Evolutionary conservation across 1,140 invertebrate genomes (phyloP), one percentile per base, ranked within the genome.

Genomic region (Pomacea maculata): DNA sequence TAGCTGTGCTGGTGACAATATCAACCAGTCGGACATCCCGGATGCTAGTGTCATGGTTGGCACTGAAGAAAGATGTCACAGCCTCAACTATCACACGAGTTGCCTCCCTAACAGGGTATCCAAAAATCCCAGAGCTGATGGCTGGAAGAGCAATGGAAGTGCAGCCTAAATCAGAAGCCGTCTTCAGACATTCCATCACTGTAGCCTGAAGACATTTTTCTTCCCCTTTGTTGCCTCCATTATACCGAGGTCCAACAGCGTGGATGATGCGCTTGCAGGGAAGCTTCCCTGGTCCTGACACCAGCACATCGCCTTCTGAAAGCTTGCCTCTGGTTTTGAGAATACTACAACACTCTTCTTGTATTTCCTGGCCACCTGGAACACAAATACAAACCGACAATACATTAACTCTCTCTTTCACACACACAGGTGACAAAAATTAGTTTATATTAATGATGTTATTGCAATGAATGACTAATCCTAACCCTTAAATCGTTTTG

Each of bases 241-340:
- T 68, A 83, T 83, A 86, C 19, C 76, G 57, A n/a, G 85, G 85
- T 8, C 85, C 85, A 4, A 86, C 85, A 34, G 84, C 82, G 75
- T 86, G 85, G 19, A 84, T 52, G 15, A 86, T 79, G 0, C 71
- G 29, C 65, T 77, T 78, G 75, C 85, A 85, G n/a, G 67, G 76
- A 6, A 86, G 77, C 0, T 71, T 77, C 1, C 85, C 85, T 34
- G 83, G 61, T 10, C 25, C 57, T 29, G 81, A 75, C 12, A 75
- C 64, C 34, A 77, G 11, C 15, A 77, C 29, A 19, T 76, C 75
- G 1, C 75, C 75, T 45, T 67, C 64, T 17, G 21, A 11, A 25
- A 77, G 25, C 11, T 10, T 5, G 17, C 64, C 75, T 68, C 11
- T 52, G 15, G 64, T 63, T 45, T 77, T 45, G 14, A 77, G 15